These are phyloP conservation scores for Cheilinus undulatus DNA, from an alignment of 2,113 vertebrate genomes.

Conservation along the genomic window DNA sequence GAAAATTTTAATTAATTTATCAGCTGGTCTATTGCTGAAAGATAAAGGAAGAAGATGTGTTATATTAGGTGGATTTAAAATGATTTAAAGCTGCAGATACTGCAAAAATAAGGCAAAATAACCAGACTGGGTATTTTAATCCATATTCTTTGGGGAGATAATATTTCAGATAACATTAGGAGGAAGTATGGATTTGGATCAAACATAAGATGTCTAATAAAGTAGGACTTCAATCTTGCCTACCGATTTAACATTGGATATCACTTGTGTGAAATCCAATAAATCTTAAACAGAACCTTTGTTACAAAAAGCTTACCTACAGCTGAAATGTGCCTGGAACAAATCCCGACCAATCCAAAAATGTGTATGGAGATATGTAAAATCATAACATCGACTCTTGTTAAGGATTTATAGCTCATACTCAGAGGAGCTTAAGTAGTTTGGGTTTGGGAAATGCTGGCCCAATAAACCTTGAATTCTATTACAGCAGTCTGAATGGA, in stretches of 20 bases:
- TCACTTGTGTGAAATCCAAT: slow-evolving; percentile 22
- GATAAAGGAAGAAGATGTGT: slow-evolving; percentile 3
- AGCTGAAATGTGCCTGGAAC: slow-evolving; percentile 28
- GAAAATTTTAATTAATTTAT: no score
- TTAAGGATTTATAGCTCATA: slow-evolving; percentile 20
- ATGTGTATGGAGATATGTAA: slow-evolving; percentile 18
- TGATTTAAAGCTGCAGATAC: slow-evolving; percentile 48
- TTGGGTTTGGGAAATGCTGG: slow-evolving; percentile 6
- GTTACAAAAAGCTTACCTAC: slow-evolving; percentile 39
- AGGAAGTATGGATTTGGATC: no score
- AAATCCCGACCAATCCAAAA: slow-evolving; percentile 18
- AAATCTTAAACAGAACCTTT: slow-evolving; percentile 45
- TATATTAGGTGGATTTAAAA: slow-evolving; percentile 60
- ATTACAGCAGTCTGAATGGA: neutral
- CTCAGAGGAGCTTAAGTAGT: slow-evolving; percentile 9
- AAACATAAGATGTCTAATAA: no score
- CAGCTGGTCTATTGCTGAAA: no score
- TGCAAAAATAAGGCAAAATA: slow-evolving; percentile 49
- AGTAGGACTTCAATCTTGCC: slow-evolving; percentile 1
- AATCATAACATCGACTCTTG: slow-evolving; percentile 33
- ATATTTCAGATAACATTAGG: no score
- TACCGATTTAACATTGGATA: slow-evolving; percentile 24
- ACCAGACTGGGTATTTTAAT: slow-evolving; percentile 59
- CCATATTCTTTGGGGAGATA: slow-evolving; percentile 25
- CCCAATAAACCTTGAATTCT: slow-evolving; percentile 20